Evolutionary conservation across 2,888 invertebrate species (phyloP).

Genomic region (Diadromus collaris): DNA sequence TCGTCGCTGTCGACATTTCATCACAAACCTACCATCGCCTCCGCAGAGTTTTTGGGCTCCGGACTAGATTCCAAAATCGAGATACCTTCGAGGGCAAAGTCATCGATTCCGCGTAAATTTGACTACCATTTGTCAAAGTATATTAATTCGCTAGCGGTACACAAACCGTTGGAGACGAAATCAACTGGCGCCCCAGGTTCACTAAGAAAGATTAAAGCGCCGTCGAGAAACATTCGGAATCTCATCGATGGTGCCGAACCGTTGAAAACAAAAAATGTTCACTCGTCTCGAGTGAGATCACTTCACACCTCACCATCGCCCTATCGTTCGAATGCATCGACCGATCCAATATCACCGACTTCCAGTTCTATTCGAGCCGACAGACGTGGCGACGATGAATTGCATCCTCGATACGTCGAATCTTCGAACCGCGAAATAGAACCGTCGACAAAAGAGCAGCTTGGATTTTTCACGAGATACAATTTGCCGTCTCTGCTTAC

Average conservation of each 20-base stretch:
- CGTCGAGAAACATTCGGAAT: not conserved
- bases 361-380: constrained; percentile 15
- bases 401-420: constrained; percentile 1
- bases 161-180: not conserved
- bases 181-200: not conserved
- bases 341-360: not conserved
- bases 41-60: not conserved
- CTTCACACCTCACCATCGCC: not conserved
- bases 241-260: not conserved
- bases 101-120: not conserved
- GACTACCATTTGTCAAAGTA: not conserved
- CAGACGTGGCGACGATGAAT: constrained; percentile 40
- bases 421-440: not conserved
- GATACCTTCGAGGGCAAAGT: not conserved
- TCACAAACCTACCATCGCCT: not conserved
- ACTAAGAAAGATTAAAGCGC: not conserved
- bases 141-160: not conserved
- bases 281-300: not conserved
- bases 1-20: not conserved
- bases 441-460: constrained; percentile 15
- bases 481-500: constrained; percentile 29
- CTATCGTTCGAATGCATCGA: not conserved
- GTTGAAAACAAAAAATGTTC: not conserved
- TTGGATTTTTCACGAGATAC: constrained; percentile 37
- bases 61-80: constrained; percentile 29